Base-by-base conservation (phyloP, 2,888 invertebrate species). In the Archips crataeganus region DNA sequence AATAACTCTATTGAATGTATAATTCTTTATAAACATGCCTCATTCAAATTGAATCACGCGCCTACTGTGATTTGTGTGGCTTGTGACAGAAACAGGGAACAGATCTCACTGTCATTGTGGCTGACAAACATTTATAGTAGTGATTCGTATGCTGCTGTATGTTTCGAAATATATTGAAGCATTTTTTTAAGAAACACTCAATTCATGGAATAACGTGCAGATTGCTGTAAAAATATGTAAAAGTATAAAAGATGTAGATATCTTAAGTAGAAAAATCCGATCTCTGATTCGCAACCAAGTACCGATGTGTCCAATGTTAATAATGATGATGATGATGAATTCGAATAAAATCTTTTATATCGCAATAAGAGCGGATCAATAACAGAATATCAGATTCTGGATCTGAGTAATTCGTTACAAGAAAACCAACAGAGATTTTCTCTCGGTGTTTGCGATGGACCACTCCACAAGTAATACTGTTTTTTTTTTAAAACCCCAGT, bases 1-100 rank as follows among this genome's bases (percentile, higher is more conserved):
- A 65, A 74, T 74, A 73, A 67, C 62, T 69, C 54, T 36, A 74
- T 74, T 74, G 69, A 70, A 63, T 69, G 49, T 42, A 70, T 70
- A 74, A 74, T 70, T 74, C 57, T 54, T 61, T 70, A 70, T 71
- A 60, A 73, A 69, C 36, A 54, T 57, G 66, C 62, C 65, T 70
- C 70, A 70, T 74, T 70, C 70, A 70, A 74, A 70, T 74, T 74
- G 45, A 74, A 70, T 74, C 63, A 69, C 73, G 39, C 32, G 66
- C 68, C 62, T 62, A 72, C 68, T 32, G 57, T 57, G 32, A 15
- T 32, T 51, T 47, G 65, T 62, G 1, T 63, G 8, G 34, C 32
- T 5, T 51, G 49, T 49, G 36, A 39, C 36, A 65, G 49, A 36
- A 36, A 49, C 11, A 32, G 57, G 36, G 42, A 39, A 57, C 74